These are phyloP conservation scores for Drosophila paulistorum DNA, from an alignment of 1,140 invertebrate genomes.

Conservation along the genomic window DNA sequence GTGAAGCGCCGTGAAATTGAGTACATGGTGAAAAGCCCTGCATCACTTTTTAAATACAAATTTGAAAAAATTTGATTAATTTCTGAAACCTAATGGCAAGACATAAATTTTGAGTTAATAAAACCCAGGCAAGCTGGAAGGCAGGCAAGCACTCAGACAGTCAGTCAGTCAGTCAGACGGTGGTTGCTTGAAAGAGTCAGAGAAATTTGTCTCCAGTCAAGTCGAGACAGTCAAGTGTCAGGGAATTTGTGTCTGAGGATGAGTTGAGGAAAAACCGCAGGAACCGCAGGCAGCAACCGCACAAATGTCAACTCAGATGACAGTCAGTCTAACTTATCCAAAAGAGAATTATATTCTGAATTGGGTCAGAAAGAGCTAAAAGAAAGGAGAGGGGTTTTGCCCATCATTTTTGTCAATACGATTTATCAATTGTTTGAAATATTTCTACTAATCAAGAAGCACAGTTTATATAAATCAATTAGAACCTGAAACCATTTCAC, in stretches of 20 bases:
- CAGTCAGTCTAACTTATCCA: slow-evolving; percentile 9
- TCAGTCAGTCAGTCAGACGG: slow-evolving; percentile 67
- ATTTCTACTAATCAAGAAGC: slow-evolving; percentile 1
- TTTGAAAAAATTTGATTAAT: slow-evolving; percentile 81
- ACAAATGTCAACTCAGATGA: slow-evolving; percentile 30
- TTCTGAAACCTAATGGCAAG: slow-evolving; percentile 65
- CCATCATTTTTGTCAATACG: neutral
- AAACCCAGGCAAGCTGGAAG: slow-evolving; percentile 46
- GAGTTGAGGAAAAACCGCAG: slow-evolving; percentile 20
- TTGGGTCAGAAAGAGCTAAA: neutral
- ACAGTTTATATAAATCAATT: slow-evolving; percentile 62
- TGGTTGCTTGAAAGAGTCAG: neutral
- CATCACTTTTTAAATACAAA: slow-evolving; percentile 79
- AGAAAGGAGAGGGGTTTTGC: neutral
- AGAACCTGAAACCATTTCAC: slow-evolving; percentile 42
- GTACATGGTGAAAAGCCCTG: slow-evolving; percentile 27
- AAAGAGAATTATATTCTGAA: slow-evolving; percentile 6
- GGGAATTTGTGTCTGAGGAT: neutral
- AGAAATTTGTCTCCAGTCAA: slow-evolving; percentile 4
- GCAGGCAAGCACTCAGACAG: slow-evolving; percentile 61
- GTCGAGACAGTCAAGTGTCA: slow-evolving; percentile 5
- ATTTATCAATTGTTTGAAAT: slow-evolving; percentile 7
- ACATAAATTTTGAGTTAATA: slow-evolving; percentile 77
- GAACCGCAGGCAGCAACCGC: slow-evolving; percentile 27
- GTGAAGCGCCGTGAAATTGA: slow-evolving; percentile 76